Evolutionary conservation across 2,888 invertebrate species (phyloP), one percentile per base, ranked within the genome.

Genomic region (Branchellion lobata): DNA sequence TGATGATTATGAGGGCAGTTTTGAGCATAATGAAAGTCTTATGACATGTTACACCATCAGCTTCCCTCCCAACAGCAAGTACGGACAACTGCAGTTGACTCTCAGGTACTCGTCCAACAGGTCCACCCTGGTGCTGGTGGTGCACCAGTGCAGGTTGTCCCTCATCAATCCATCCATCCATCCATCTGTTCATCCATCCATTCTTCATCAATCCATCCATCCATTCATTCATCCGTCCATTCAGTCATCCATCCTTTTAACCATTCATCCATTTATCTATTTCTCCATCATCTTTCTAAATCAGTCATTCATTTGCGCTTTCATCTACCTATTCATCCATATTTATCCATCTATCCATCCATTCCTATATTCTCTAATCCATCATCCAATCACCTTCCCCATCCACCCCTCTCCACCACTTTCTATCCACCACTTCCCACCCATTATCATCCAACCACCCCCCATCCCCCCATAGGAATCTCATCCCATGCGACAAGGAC

Each of bases 81-180:
- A 84, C 14, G 87, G 87, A 8, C 91, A 93, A 81, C 92, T 96
- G 82, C 92, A 95, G 86, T 86, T 96, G 73, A 93, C 95, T 0
- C 89, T 96, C 65, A 91, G 93, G 78, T 96, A 95, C 89, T 94
- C 93, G 85, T 90, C 92, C 78, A 92, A 92, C 84, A 90, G 94
- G 77, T 94, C 95, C 88, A 92, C 92, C 81, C 90, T 96, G 27
- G 91, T 92, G 78, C 90, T 95, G 47, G 93, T 93, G 18, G 91
- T 96, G 0, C 95, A 96, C 87, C 94, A 94, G 90, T 92, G 95
- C 83, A 77, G 53, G 77, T 77, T 72, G 18, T n/a, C 40, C 5
- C 14, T 40, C 40, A 40, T 72, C n/a, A 33, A 33, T 72, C 31
- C 18, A 33, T 34, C 29, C n/a, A 1, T 72, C 33, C 33, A 31